Conservation (phyloP, 2,797 vertebrate genomes). For the Bufotes viridis region DNA sequence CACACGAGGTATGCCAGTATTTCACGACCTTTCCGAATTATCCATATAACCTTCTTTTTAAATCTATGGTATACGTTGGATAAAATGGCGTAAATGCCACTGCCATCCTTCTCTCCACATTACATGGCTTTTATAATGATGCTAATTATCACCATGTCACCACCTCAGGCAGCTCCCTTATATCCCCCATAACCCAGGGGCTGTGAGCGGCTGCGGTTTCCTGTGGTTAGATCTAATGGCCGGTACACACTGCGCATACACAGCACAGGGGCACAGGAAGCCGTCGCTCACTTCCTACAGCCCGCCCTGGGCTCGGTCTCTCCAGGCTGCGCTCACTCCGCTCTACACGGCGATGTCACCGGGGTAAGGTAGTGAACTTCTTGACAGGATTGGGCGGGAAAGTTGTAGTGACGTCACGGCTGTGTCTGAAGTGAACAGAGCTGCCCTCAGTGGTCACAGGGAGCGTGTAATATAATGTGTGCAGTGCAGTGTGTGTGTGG, state of each 20-base stretch:
- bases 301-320: neutral
- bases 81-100: too few species aligned
- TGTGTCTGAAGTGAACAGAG: neutral
- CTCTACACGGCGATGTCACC: neutral
- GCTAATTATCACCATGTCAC: too few species aligned
- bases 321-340: neutral
- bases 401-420: neutral
- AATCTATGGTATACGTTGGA: too few species aligned
- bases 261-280: neutral
- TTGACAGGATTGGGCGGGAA: conserved; percentile 15
- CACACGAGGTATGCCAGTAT: too few species aligned
- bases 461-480: neutral
- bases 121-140: too few species aligned
- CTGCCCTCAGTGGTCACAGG: neutral
- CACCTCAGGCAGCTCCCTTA: too few species aligned
- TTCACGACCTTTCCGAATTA: too few species aligned
- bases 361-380: neutral
- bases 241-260: neutral
- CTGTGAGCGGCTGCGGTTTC: neutral
- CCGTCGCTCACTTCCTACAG: neutral
- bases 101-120: too few species aligned
- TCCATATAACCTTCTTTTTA: too few species aligned
- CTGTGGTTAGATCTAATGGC: neutral
- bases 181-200: too few species aligned
- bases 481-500: neutral